Evolutionary conservation across 2,113 vertebrate genomes (phyloP), one percentile per base, ranked within the genome.

Genomic region (Columbina picui): DNA sequence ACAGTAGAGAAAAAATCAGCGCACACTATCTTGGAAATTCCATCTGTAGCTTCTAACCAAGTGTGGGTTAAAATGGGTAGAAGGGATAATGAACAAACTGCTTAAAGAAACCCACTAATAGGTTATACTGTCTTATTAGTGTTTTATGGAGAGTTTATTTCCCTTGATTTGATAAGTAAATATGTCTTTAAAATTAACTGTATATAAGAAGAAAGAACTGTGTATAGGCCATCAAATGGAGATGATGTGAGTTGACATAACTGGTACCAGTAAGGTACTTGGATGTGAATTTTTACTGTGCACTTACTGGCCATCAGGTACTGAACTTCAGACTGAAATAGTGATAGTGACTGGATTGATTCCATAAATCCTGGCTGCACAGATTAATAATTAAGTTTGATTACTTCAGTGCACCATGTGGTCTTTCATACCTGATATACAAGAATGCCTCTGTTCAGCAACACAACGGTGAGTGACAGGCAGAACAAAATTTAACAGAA

Each of bases 341-440:
- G 59, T 53, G 61, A 47, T 74, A 81, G 64, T 65, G n/a, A 17
- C 63, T 92, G 76, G 39, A 59, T 14, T 14, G 50, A 29, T 45
- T 76, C 85, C 88, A 53, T 90, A 64, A 90, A 77, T 89, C 64
- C 50, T 87, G 86, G 38, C 45, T 82, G 41, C 23, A 12, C 12
- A 38, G 73, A 68, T 95, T 65, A 92, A 90, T 95, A 12, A 90
- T 94, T 84, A 70, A 87, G 21, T 92, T 82, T 69, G 45, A 84
- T 89, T 86, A 71, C 22, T 84, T 84, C 8, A 59, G 14, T 56
- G 27, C 27, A 39, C 49, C 7, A 23, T 27, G 67, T 96, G 59
- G 49, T 88, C 67, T 80, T 65, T 74, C 59, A 50, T 81, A 89
- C 4, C 6, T 20, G 87, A 53, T 38, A 71, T 3, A 20, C 13